Evolutionary conservation across 2,888 invertebrate genomes (phyloP), one percentile per base, ranked within the genome.

Genomic region (Epirrhoe tristata): DNA sequence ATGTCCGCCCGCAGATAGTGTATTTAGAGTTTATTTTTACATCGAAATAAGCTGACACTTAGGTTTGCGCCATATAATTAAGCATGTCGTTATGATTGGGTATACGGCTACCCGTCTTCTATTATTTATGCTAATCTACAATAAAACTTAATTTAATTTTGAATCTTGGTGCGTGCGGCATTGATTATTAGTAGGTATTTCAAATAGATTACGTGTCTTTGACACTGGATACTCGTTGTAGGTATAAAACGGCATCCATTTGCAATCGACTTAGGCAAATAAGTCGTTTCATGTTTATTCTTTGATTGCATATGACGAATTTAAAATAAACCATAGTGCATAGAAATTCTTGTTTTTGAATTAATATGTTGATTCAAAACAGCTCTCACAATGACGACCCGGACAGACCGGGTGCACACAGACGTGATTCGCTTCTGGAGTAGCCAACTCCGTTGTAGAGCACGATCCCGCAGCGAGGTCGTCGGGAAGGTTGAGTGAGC

Each of bases 401-500:
- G 52, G n/a, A 6, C 43, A 39, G 24, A 52, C 43, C 32, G 16
- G 53, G 14, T 50, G 51, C 10, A 34, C 57, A 52, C 57, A 51
- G 6, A 24, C 14, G 53, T 53, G 59, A 59, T 54, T 58, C 53
- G 76, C 78, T 78, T 79, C 83, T 81, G 86, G 74, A 83, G 81
- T 81, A 79, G 81, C 80, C 79, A 76, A 58, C 16, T 66, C 69
- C 51, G 58, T 32, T 46, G 69, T 61, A 66, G 63, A 54, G 65
- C 70, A 69, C 63, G 65, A 39, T 60, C 61, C 67, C 62, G 70
- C 69, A 60, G 63, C 60, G 66, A 77, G 79, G 82, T 88, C 89
- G 84, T 83, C 81, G 72, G 79, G 78, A 76, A 77, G 79, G 80
- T 84, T 82, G 86, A 83, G 75, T 81, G 58, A 79, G 75, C 74